A percentile compares a stretch with the other conserved stretches of the same genome.
Conservation (phyloP, 1,140 invertebrate species). For the Limonius californicus region DNA sequence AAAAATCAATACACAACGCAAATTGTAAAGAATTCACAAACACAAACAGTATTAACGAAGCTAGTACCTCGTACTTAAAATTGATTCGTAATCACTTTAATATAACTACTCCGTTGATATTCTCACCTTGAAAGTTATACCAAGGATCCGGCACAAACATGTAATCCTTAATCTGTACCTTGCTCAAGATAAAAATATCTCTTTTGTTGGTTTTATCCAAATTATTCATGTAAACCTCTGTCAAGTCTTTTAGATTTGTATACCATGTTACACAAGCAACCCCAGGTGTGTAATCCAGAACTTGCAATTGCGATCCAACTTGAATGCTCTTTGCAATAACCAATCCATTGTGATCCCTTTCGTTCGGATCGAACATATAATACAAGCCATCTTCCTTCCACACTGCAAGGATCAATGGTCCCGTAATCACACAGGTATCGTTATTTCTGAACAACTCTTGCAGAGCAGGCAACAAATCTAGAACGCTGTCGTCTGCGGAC, state of each 20-base stretch:
- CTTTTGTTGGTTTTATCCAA: constrained; percentile 41
- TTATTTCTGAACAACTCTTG: constrained; percentile 35
- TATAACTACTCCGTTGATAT: too few relatives aligned
- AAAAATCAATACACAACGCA: too few relatives aligned
- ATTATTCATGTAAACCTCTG: constrained; percentile 45
- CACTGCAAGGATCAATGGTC: constrained; percentile 37
- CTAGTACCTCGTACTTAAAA: too few relatives aligned
- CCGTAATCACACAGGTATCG: constrained; percentile 38
- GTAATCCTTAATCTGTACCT: constrained; percentile 46
- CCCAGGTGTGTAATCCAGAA: constrained; percentile 24
- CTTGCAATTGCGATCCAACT: constrained; percentile 22
- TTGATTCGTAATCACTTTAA: too few relatives aligned
- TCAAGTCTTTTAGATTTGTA: constrained; percentile 35
- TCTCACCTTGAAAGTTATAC: constrained; percentile 50
- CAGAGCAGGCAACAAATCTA: constrained; percentile 38
- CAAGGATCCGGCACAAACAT: constrained; percentile 48
- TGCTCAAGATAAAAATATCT: constrained; percentile 51
- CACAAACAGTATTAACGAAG: not conserved
- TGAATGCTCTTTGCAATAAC: constrained; percentile 22
- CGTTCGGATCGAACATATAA: constrained; percentile 43
- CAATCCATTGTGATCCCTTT: constrained; percentile 31
- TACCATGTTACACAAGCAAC: constrained; percentile 41
- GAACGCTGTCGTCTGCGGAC: constrained; percentile 30
- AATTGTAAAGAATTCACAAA: too few relatives aligned
- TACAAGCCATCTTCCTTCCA: constrained; percentile 36